phyloP scores from a whole-genome alignment of 2,888 invertebrate genomes.

The Melangyna quadrimaculata region DNA sequence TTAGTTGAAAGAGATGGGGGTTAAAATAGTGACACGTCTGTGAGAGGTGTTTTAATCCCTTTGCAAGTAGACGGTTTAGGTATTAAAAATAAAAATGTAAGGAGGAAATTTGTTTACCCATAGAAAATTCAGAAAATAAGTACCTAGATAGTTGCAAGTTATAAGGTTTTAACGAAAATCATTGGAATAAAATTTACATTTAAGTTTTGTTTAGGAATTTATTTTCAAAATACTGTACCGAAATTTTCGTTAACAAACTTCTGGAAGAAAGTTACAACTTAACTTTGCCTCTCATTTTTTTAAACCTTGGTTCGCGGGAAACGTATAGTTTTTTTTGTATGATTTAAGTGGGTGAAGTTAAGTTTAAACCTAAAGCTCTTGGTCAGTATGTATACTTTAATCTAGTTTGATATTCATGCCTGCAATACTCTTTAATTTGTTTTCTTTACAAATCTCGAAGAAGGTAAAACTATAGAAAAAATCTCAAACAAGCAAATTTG shows the following conservation, averaged over 20 bases:
- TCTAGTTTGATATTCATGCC: too few species aligned
- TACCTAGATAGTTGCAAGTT: background rate
- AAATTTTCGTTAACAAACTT: too few species aligned
- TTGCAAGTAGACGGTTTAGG: background rate
- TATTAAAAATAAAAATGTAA: conserved; percentile 23
- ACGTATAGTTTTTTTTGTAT: too few species aligned
- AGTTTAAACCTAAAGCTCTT: too few species aligned
- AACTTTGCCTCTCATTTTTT: too few species aligned
- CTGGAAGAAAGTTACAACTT: too few species aligned
- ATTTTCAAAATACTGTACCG: background rate
- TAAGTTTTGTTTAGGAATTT: background rate
- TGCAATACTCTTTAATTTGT: too few species aligned
- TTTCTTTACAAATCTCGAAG: too few species aligned
- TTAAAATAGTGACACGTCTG: conserved; percentile 47
- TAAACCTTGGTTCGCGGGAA: too few species aligned
- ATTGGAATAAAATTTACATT: background rate
- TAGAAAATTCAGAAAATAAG: background rate
- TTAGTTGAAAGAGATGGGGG: background rate
- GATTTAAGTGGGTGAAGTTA: too few species aligned
- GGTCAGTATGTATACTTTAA: too few species aligned
- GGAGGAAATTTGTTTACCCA: conserved; percentile 25
- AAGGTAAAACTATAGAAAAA: too few species aligned
- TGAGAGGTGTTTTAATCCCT: conserved; percentile 56
- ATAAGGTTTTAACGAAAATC: background rate
- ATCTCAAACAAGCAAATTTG: background rate